Evolutionary conservation across 2,888 invertebrate species (phyloP).

Genomic region (Coelopa pilipes): DNA sequence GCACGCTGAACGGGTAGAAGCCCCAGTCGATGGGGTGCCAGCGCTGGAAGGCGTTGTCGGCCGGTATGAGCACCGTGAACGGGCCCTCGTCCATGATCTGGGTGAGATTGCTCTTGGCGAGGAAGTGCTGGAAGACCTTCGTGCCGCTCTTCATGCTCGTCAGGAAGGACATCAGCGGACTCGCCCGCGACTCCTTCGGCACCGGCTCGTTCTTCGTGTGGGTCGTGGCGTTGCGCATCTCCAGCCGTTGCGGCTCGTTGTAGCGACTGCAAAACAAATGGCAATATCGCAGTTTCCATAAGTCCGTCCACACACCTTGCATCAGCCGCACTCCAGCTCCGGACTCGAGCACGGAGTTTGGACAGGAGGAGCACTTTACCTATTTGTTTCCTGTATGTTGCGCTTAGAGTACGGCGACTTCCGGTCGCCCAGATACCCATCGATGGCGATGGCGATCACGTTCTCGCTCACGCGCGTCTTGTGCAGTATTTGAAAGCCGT

Average conservation of each 20-base stretch:
- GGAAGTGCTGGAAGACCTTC: slow-evolving; percentile 73
- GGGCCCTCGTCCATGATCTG: slow-evolving; percentile 70
- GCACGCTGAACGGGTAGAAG: slow-evolving; percentile 76
- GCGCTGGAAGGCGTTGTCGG: slow-evolving; percentile 74
- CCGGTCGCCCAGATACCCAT: slow-evolving; percentile 67
- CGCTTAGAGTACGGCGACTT: slow-evolving; percentile 66
- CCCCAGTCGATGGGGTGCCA: slow-evolving; percentile 79
- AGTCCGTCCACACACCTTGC: not conserved
- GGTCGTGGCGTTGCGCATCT: slow-evolving; percentile 62
- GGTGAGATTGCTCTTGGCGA: slow-evolving; percentile 72
- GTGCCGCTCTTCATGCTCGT: slow-evolving; percentile 73
- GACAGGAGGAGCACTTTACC: slow-evolving; percentile 49
- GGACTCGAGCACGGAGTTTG: no score
- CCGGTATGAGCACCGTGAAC: slow-evolving; percentile 74
- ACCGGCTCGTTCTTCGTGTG: slow-evolving; percentile 65
- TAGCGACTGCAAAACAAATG: slow-evolving; percentile 55
- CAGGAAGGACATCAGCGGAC: slow-evolving; percentile 68
- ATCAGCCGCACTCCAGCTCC: no score
- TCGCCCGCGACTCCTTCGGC: slow-evolving; percentile 64
- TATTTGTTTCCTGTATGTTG: slow-evolving; percentile 67
- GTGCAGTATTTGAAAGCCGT: slow-evolving; percentile 64
- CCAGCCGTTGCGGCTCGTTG: slow-evolving; percentile 65
- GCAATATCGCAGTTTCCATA: not conserved
- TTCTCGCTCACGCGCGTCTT: slow-evolving; percentile 64
- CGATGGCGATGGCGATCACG: slow-evolving; percentile 65